phyloP scores from a whole-genome alignment of 2,888 invertebrate species.

The Brenthis daphne region DNA sequence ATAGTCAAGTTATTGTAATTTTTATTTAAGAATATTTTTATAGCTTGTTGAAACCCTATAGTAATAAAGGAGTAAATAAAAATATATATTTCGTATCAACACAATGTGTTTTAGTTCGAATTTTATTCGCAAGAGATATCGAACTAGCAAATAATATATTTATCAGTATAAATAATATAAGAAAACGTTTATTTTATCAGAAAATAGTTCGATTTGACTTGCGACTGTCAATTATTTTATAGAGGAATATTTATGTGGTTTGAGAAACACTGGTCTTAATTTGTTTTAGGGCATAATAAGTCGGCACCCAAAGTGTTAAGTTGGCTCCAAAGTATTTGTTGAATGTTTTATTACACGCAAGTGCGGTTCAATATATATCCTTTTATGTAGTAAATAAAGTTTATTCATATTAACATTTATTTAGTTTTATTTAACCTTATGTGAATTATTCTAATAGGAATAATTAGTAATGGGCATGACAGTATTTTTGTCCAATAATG shows the following conservation, averaged over 20 bases:
- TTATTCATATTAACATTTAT: slow-evolving; percentile 71
- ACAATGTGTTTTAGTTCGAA: background rate
- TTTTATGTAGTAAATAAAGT: slow-evolving; percentile 80
- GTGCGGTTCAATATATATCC: slow-evolving; percentile 70
- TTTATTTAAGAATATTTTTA: slow-evolving; percentile 44
- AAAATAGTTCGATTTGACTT: slow-evolving; percentile 21
- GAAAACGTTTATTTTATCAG: slow-evolving; percentile 13
- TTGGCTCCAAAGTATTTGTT: slow-evolving; percentile 80
- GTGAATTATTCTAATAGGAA: too few species aligned
- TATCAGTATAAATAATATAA: slow-evolving; percentile 22
- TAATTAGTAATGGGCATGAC: too few species aligned
- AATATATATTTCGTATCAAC: background rate
- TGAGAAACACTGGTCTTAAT: slow-evolving; percentile 79
- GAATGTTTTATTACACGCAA: slow-evolving; percentile 76
- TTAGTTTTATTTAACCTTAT: slow-evolving; percentile 44
- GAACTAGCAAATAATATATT: slow-evolving; percentile 23
- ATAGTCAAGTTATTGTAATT: slow-evolving; percentile 52
- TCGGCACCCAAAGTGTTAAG: slow-evolving; percentile 77
- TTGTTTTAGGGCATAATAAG: slow-evolving; percentile 73
- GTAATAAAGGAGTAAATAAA: background rate
- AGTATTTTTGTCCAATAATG: too few species aligned
- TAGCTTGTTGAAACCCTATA: slow-evolving; percentile 12
- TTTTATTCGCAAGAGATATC: slow-evolving; percentile 14
- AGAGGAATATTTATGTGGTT: slow-evolving; percentile 46
- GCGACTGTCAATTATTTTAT: slow-evolving; percentile 20